Evolutionary conservation across 2,797 vertebrate genomes (phyloP), one percentile per base, ranked within the genome.

Genomic region (Aulostomus chinensis): DNA sequence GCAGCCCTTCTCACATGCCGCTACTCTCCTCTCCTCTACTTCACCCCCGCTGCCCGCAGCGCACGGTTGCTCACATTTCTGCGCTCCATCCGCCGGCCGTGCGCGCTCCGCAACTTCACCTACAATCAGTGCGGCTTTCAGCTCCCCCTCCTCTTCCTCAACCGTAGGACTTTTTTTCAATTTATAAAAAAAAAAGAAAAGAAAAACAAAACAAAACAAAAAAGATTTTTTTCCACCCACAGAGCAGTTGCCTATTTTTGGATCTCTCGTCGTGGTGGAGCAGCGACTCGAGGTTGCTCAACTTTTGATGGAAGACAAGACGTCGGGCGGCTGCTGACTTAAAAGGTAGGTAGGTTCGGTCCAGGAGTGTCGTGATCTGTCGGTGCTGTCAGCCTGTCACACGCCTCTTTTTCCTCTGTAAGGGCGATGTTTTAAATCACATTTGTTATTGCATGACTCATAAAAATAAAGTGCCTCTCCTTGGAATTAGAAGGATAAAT

Each of bases 281-380:
- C 80, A 47, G 76, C 42, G 74, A 72, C 72, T 57, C 77, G 61
- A 84, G 78, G 71, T 57, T 70, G 78, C 68, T 82, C 75, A 89
- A 92, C 89, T 91, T 90, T 92, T 89, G 86, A 93, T 93, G 91
- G 91, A 89, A 92, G 85, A 79, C 89, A 55, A 73, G 88, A 85
- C 74, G 78, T 83, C 80, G 68, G 66, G 58, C 78, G 74, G 84
- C 85, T 87, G 83, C 83, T 88, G 90, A 92, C 81, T 91, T 85
- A n/a, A n/a, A n/a, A n/a, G n/a, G n/a, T n/a, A n/a, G n/a, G n/a
- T n/a, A n/a, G n/a, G n/a, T n/a, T n/a, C n/a, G n/a, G n/a, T n/a
- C n/a, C n/a, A n/a, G n/a, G n/a, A n/a, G n/a, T n/a, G n/a, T n/a
- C n/a, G n/a, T n/a, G n/a, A 25, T 9, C 6, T 25, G 24, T 9